Evolutionary conservation across 2,113 vertebrate genomes (phyloP).

Genomic region (Leptobrachium leishanense): DNA sequence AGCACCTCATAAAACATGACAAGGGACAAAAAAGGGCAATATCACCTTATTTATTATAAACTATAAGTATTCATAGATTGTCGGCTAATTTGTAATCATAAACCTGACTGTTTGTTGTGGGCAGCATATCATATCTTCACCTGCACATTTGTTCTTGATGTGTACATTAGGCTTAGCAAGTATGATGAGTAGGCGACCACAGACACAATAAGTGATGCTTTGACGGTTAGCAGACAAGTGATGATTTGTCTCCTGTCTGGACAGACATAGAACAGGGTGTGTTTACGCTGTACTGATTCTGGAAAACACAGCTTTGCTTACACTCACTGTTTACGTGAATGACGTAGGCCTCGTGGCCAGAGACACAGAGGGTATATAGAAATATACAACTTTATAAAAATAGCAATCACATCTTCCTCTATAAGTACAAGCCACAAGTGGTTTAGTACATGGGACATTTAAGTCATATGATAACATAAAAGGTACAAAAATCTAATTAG

Average conservation of each 20-base stretch:
- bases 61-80: background rate
- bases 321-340: background rate
- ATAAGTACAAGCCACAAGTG: no score
- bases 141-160: conserved; percentile 14
- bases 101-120: background rate
- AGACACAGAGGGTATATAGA: background rate
- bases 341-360: conserved; percentile 1
- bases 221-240: background rate
- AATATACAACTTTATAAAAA: background rate
- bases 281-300: background rate
- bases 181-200: background rate
- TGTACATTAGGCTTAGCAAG: conserved; percentile 3
- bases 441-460: no score
- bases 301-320: background rate
- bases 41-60: background rate
- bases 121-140: background rate
- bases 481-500: no score
- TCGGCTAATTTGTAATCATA: background rate
- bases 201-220: conserved; percentile 10
- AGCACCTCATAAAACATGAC: background rate
- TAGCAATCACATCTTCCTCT: no score
- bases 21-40: background rate
- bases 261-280: conserved; percentile 13
- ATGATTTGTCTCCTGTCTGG: conserved; percentile 6
- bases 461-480: no score